Conservation (phyloP, 2,113 vertebrate genomes). For the Osmerus mordax region DNA sequence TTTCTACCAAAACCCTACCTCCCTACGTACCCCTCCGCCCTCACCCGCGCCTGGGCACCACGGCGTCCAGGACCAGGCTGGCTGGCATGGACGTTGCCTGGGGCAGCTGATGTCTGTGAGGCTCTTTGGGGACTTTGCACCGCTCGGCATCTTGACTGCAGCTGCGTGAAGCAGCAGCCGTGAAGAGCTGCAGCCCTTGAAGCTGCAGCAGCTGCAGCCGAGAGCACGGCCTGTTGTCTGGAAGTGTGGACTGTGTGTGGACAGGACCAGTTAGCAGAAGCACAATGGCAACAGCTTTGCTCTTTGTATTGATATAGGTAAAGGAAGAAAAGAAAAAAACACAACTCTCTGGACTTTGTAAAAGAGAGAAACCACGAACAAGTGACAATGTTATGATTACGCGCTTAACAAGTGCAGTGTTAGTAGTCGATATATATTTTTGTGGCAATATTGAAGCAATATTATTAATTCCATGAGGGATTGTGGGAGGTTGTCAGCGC, state of each 20-base stretch:
- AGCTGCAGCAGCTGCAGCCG: no score
- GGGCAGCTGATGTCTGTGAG: neutral
- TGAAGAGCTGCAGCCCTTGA: no score
- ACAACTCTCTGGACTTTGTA: constrained; percentile 20
- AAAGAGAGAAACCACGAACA: constrained; percentile 24
- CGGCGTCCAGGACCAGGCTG: neutral
- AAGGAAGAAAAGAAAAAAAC: constrained; percentile 1
- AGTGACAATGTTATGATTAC: constrained; percentile 36
- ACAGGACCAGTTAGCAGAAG: constrained; percentile 49
- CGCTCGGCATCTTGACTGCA: constrained; percentile 11
- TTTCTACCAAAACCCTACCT: constrained; percentile 61
- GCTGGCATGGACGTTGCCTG: neutral
- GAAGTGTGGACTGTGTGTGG: constrained; percentile 7
- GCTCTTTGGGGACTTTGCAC: constrained; percentile 1
- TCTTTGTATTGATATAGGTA: constrained; percentile 58
- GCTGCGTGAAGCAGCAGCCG: constrained; percentile 13
- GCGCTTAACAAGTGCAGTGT: constrained; percentile 52
- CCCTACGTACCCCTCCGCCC: constrained; percentile 6
- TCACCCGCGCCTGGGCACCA: neutral
- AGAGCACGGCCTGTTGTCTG: constrained; percentile 3
- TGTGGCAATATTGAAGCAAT: constrained; percentile 80
- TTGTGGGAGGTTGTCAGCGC: constrained; percentile 22
- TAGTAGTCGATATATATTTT: constrained; percentile 55
- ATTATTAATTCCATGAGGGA: constrained; percentile 64
- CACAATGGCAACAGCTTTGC: constrained; percentile 53